Base-by-base conservation (phyloP, 2,888 invertebrate genomes). In the Baccha elongata region DNA sequence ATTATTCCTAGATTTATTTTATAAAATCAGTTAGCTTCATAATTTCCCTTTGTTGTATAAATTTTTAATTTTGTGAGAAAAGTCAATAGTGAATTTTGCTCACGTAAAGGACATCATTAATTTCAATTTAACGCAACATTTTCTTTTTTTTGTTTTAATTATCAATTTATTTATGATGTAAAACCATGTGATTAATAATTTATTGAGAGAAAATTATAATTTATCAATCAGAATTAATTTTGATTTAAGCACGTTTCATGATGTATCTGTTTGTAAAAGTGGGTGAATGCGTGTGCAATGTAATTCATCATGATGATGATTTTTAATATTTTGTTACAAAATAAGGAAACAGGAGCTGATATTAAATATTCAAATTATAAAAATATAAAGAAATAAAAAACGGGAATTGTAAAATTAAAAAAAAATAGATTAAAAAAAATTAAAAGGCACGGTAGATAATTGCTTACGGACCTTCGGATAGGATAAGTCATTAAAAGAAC, bases 141-240 rank as follows among this genome's bases (percentile, higher is more conserved):
- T 26, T 26, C 26, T 4, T 21, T 13, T 55, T 21, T 32, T 32
- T n/a, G n/a, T n/a, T 42, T 44, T 6, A 48, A 73, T 79, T 44
- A 69, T 68, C 42, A 69, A 80, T 64, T 23, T 60, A 75, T 53
- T 69, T 26, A 26, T 69, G 42, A 65, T 80, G 64, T 46, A 62
- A 21, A 37, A 13, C 10, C 69, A 44, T 55, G 44, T 46, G 60
- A 60, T 53, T 53, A 67, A 73, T 19, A 53, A 73, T 73, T 67
- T 62, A 73, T 73, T 7, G 46, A 44, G 23, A 3, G 11, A 68
- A 67, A 67, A 58, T 42, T 60, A 60, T 53, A 74, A 48, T 73
- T 73, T 74, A 50, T 68, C 68, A 74, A 74, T 74, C 74, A 74
- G 68, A 53, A 74, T 80, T 64, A 74, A 80, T 68, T 64, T 74